phyloP scores from a whole-genome alignment of 2,113 vertebrate genomes.

The Beaufortia kweichowensis region DNA sequence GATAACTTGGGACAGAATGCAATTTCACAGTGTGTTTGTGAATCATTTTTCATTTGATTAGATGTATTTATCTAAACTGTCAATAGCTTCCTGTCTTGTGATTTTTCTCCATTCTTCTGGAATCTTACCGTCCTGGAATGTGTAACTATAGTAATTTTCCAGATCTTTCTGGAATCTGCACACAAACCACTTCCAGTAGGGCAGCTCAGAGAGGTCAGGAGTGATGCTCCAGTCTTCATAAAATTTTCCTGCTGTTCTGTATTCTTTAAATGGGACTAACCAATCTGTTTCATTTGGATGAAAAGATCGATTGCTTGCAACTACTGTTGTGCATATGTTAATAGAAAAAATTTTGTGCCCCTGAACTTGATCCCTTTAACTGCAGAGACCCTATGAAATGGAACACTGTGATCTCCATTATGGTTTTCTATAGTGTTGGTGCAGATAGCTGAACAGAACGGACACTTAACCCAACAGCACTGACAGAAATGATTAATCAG shows the following conservation, averaged over 20 bases:
- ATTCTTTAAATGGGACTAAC: not conserved
- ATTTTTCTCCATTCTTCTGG: constrained; percentile 24
- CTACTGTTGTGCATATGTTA: not conserved
- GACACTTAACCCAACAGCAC: constrained; percentile 30
- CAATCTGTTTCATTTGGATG: not conserved
- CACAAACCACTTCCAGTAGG: constrained; percentile 51
- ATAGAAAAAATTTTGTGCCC: not conserved
- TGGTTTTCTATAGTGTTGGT: constrained; percentile 55
- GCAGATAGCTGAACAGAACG: not conserved
- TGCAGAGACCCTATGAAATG: constrained; percentile 35
- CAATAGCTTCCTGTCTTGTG: constrained; percentile 13
- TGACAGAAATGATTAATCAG: constrained; percentile 14
- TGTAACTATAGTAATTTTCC: constrained; percentile 25
- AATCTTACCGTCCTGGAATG: constrained; percentile 37
- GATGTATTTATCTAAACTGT: constrained; percentile 11
- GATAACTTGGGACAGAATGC: no score
- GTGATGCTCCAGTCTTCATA: constrained; percentile 16
- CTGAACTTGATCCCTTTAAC: not conserved
- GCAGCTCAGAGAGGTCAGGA: constrained; percentile 33
- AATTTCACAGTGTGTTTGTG: no score
- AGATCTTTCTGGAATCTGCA: constrained; percentile 38
- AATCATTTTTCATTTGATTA: not conserved
- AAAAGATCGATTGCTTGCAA: not conserved
- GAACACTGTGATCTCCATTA: constrained; percentile 37
- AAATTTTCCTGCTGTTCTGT: not conserved